Base-by-base conservation (phyloP, 2,797 vertebrate genomes). In the Pachyuromys duprasi region DNA sequence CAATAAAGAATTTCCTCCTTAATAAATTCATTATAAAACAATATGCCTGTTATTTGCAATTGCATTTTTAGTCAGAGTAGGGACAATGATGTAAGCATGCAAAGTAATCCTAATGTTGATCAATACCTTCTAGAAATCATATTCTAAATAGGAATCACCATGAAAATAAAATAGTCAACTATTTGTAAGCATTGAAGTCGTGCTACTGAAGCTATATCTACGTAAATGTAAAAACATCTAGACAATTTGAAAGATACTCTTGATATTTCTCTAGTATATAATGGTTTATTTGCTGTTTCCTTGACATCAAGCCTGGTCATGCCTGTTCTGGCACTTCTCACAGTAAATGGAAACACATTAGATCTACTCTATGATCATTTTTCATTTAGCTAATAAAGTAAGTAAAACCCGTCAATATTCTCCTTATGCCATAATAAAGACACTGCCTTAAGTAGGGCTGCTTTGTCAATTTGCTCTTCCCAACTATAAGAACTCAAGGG, bases 121-220 rank as follows among this genome's bases (percentile, higher is more conserved):
- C 36, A 93, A 75, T 63, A 2, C 93, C 39, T 67, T 7, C 7
- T 76, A 62, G 49, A 53, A 96, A 96, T 83, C 18, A 84, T n/a
- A 42, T 45, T 55, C 89, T 24, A 95, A 94, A 22, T 39, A 57
- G 33, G 42, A 96, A 45, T 36, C 20, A 33, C 26, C 0, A 79
- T 0, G 4, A 14, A 79, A 74, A n/a, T 6, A 65, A 91, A 93
- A 81, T 26, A 22, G 70, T 17, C 45, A 70, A 36, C 22, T 78
- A 31, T 78, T 83, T 88, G 42, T 13, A 7, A 60, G 8, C 53
- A 17, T 18, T 90, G 53, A 90, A 7, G 2, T 0, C 65, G 9
- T 84, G 1, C 0, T 93, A 8, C 26, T 63, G 36, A 11, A 45
- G 67, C 4, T 62, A 55, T 33, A 65, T 89, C 42, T n/a, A 80